Conservation (phyloP, 2,888 invertebrate species). For the Idaea biselata region DNA sequence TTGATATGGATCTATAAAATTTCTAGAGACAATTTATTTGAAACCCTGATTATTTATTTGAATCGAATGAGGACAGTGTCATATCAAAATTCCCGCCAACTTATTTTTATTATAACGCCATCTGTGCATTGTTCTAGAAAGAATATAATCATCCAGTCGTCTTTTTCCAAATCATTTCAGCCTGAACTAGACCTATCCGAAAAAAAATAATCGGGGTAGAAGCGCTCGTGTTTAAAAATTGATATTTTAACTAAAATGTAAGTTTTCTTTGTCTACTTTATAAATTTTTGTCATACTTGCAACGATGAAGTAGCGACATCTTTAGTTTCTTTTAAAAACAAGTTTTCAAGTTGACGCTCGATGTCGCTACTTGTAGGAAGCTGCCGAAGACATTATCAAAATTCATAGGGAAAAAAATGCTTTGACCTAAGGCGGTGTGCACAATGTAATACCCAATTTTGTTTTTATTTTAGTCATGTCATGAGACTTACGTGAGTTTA, state of each 20-base stretch:
- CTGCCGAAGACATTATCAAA: not conserved
- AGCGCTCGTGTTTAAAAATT: not conserved
- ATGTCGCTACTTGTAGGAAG: not conserved
- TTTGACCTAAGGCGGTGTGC: not conserved
- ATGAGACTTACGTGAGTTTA: not conserved
- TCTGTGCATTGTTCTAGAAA: conserved; percentile 6
- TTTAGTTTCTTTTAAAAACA: not conserved
- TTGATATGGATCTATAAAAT: too few relatives aligned
- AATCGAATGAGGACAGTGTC: not conserved
- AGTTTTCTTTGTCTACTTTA: not conserved
- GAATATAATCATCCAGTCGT: not conserved
- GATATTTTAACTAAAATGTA: not conserved
- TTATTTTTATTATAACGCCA: conserved; percentile 10
- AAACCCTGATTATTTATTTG: too few relatives aligned
- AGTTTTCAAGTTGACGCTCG: not conserved
- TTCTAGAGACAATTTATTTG: too few relatives aligned
- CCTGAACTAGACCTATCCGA: not conserved
- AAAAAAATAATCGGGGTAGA: not conserved
- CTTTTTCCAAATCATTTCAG: not conserved
- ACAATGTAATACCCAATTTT: not conserved
- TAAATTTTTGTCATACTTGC: not conserved
- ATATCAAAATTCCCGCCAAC: not conserved
- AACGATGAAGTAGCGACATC: not conserved
- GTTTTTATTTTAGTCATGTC: not conserved
- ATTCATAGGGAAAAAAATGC: not conserved